phyloP scores from a whole-genome alignment of 2,797 vertebrate species.

The Micrastur ruficollis region DNA sequence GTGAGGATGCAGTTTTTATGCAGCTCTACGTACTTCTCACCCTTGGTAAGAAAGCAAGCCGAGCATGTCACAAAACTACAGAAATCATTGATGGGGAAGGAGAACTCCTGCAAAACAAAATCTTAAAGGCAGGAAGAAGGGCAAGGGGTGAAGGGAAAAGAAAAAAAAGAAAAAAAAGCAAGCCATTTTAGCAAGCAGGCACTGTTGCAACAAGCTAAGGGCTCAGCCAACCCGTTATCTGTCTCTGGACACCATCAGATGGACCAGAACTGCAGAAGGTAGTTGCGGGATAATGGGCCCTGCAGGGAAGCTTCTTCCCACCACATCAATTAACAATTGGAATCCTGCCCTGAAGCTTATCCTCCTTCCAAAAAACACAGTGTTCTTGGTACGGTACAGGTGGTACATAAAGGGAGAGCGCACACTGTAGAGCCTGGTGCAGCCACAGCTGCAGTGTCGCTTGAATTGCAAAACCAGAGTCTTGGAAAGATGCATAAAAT shows the following conservation, averaged over 20 bases:
- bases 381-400: background rate
- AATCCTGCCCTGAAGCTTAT: background rate
- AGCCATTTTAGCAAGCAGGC: background rate
- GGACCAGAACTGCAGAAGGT: background rate
- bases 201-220: background rate
- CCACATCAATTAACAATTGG: background rate
- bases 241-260: background rate
- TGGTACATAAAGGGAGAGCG: background rate
- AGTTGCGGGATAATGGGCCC: background rate
- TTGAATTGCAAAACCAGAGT: background rate
- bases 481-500: background rate
- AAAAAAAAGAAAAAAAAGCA: background rate
- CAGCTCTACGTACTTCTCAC: background rate
- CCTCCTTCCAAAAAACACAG: background rate
- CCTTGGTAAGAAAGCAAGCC: background rate
- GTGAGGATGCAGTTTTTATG: background rate
- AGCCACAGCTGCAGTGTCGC: background rate
- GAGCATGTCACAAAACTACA: background rate
- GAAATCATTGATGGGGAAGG: background rate
- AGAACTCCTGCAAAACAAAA: background rate
- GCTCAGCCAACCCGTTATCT: background rate
- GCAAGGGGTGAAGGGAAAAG: too few species aligned
- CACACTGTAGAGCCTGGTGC: background rate
- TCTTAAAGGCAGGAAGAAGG: background rate
- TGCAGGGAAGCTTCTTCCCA: background rate